Base-by-base conservation (phyloP, 2,888 invertebrate species). In the Nezara viridula region DNA sequence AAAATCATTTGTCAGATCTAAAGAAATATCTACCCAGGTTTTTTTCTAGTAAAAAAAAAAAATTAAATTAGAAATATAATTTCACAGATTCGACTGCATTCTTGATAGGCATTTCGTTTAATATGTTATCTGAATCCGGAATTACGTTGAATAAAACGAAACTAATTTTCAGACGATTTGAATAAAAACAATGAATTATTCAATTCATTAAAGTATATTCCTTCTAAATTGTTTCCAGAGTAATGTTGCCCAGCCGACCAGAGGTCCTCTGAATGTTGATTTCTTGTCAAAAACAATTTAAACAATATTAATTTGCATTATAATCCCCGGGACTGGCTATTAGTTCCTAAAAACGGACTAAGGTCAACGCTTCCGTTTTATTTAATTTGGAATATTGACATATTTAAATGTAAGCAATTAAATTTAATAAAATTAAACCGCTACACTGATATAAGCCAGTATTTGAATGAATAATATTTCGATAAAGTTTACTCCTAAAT, bases 151-250 rank as follows among this genome's bases (percentile, higher is more conserved):
- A 73, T 73, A 37, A 73, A 19, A 37, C 32, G 6, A 3, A 37
- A 37, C 37, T 32, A 37, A 73, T 73, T 73, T 73, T 73, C 66
- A 73, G 66, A 73, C 37, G 66, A 37, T 37, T 73, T 73, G 32
- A 73, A 73, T 37, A 73, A 73, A 73, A 73, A 37, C 66, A 73
- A 73, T 73, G 66, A 73, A 73, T 73, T 32, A 73, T 73, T 73
- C 66, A 73, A 37, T 73, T 73, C 66, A 73, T 73, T 73, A 73
- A 73, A 37, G 37, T 32, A 37, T 73, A 37, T 73, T 73, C 66
- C 66, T 32, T 73, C 21, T 7, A 37, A 73, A 73, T 32, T 19
- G 66, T 73, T 73, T 73, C 14, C 19, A 37, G 37, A 73, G 37
- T 73, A 73, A 73, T 73, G 66, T 19, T 37, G 32, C 32, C 6